A percentile compares a stretch with the other conserved stretches of the same genome.
phyloP scores from a whole-genome alignment of 1,140 invertebrate species.

The Dysdera silvatica region DNA sequence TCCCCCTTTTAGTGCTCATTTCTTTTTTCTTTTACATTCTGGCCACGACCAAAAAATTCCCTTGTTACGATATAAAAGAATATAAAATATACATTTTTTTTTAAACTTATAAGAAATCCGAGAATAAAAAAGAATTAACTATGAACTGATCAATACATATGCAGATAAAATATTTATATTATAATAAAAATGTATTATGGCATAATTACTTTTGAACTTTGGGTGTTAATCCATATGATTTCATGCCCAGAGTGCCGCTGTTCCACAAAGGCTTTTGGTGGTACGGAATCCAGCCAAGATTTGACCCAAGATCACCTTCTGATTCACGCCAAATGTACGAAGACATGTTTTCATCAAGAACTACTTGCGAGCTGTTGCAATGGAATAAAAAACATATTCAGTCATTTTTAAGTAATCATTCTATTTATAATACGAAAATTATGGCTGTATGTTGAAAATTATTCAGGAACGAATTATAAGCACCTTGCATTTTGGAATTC shows the following conservation, averaged over 20 bases:
- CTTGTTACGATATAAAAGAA: no score
- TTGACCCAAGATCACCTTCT: neutral
- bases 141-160: no score
- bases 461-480: no score
- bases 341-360: slow-evolving; percentile 12
- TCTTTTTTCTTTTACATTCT: no score
- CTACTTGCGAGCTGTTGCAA: neutral
- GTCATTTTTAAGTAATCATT: no score
- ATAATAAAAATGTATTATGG: neutral
- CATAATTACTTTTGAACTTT: slow-evolving; percentile 25
- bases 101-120: no score
- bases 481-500: neutral
- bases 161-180: neutral
- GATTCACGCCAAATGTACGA: slow-evolving; percentile 17
- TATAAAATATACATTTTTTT: no score
- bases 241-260: slow-evolving; percentile 24
- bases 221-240: slow-evolving; percentile 25
- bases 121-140: neutral
- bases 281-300: slow-evolving; percentile 17
- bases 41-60: no score
- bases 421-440: no score
- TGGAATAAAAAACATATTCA: no score
- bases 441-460: no score
- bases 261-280: slow-evolving; percentile 16
- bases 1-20: no score